phyloP scores from a whole-genome alignment of 92 coral and sea anemone species.

The Nematostella vectensis region DNA sequence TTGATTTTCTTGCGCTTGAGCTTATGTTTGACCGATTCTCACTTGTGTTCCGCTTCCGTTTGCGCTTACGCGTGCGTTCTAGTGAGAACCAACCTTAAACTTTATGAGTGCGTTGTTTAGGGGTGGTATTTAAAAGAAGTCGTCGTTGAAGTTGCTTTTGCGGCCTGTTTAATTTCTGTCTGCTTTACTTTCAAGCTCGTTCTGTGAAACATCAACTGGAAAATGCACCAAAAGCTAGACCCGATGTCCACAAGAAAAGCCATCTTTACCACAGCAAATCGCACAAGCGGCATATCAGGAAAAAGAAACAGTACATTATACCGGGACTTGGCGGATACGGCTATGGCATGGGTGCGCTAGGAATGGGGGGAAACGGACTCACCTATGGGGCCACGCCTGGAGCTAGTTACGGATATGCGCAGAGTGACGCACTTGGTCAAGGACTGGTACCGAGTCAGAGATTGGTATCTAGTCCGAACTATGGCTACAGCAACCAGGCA shows the following conservation, averaged over 20 bases:
- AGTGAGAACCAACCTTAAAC: no score
- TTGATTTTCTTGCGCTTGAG: no score
- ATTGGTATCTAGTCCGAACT: background rate
- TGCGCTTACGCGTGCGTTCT: no score
- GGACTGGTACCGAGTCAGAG: constrained; percentile 1
- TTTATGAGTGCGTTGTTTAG: no score
- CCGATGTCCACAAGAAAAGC: background rate
- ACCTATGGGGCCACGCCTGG: constrained; percentile 6
- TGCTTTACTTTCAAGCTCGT: background rate
- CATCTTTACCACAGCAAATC: constrained; percentile 16
- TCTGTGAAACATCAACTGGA: background rate
- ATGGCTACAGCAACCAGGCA: background rate
- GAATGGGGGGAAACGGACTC: constrained; percentile 7
- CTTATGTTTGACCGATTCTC: no score
- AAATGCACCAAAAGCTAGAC: background rate
- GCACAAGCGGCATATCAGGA: constrained; percentile 27
- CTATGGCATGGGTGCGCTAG: constrained; percentile 13
- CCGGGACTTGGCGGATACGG: constrained; percentile 51
- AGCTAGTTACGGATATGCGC: constrained; percentile 8
- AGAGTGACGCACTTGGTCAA: background rate
- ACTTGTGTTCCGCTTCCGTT: no score
- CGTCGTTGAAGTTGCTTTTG: no score
- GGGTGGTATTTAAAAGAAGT: no score
- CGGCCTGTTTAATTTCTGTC: no score
- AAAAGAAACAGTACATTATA: constrained; percentile 69